A percentile compares a stretch with the other conserved stretches of the same genome.
Conservation (phyloP, 2,797 vertebrate genomes). For the Microctenopoma stevenorrisi region DNA sequence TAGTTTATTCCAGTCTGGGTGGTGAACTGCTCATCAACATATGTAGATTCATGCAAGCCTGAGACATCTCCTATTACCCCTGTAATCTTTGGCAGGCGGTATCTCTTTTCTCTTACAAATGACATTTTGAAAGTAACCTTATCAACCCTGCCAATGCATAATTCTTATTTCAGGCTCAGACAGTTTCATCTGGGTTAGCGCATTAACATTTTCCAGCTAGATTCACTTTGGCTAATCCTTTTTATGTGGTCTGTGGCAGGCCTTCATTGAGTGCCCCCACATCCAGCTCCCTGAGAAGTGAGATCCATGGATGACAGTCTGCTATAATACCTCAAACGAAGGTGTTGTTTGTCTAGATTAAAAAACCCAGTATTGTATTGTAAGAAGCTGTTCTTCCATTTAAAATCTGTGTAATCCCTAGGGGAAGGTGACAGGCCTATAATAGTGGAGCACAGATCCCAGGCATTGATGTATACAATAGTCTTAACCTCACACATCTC, state of each 20-base stretch:
- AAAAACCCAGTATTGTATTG: constrained; percentile 63
- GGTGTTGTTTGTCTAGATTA: constrained; percentile 80
- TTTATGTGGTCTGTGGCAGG: constrained; percentile 60
- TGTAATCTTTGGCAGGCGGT: constrained; percentile 39
- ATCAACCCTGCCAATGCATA: constrained; percentile 40
- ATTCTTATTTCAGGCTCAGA: constrained; percentile 56
- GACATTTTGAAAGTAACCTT: constrained; percentile 63
- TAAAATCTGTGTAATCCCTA: constrained; percentile 80
- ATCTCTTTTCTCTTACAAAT: constrained; percentile 46
- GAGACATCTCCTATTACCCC: constrained; percentile 23
- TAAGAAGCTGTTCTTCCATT: constrained; percentile 68
- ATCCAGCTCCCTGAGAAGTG: constrained; percentile 25
- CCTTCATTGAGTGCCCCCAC: constrained; percentile 25
- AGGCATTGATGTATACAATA: constrained; percentile 77
- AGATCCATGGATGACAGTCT: constrained; percentile 63
- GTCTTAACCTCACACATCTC: constrained; percentile 79
- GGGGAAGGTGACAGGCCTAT: constrained; percentile 76
- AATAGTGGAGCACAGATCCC: constrained; percentile 72
- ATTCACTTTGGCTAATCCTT: constrained; percentile 70
- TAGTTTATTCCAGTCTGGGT: constrained; percentile 6
- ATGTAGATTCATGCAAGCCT: constrained; percentile 19
- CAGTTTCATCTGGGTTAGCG: constrained; percentile 57
- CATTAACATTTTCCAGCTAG: constrained; percentile 67
- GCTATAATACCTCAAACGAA: constrained; percentile 73
- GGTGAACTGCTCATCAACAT: not conserved